phyloP scores from a whole-genome alignment of 2,888 invertebrate species.

The Eristalis tenax region DNA sequence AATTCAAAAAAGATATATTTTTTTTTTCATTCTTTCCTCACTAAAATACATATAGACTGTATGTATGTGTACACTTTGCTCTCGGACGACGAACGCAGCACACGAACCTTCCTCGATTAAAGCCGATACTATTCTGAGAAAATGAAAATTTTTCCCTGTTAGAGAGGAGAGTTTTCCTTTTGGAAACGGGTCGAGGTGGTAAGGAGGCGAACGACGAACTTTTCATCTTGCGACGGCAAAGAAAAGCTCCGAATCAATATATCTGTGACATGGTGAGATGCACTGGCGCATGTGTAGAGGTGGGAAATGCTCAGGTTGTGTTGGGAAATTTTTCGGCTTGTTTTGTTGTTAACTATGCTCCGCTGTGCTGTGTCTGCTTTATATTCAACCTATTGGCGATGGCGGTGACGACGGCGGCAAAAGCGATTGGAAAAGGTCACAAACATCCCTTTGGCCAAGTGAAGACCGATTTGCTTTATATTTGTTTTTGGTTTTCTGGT shows the following conservation, averaged over 20 bases:
- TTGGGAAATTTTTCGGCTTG: slow-evolving; percentile 68
- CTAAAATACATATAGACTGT: slow-evolving; percentile 76
- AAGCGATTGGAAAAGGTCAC: slow-evolving; percentile 44
- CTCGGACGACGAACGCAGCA: slow-evolving; percentile 76
- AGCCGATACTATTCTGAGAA: slow-evolving; percentile 80
- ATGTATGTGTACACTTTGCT: slow-evolving; percentile 74
- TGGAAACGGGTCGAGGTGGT: neutral
- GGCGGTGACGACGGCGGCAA: slow-evolving; percentile 10
- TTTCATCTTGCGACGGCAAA: slow-evolving; percentile 62
- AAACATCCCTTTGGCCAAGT: slow-evolving; percentile 70
- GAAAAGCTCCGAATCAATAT: slow-evolving; percentile 69
- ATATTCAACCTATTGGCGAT: slow-evolving; percentile 56
- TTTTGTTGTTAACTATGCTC: slow-evolving; percentile 58
- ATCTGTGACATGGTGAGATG: slow-evolving; percentile 66
- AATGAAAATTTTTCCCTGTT: slow-evolving; percentile 50
- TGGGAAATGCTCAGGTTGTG: slow-evolving; percentile 60
- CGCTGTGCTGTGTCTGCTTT: slow-evolving; percentile 41
- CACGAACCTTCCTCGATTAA: slow-evolving; percentile 81
- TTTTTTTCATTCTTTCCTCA: slow-evolving; percentile 73
- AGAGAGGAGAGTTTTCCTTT: slow-evolving; percentile 60
- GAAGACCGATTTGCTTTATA: slow-evolving; percentile 41
- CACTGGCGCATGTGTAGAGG: slow-evolving; percentile 58
- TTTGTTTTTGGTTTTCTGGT: slow-evolving; percentile 26
- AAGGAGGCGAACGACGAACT: slow-evolving; percentile 10
- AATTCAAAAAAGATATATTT: slow-evolving; percentile 57